Evolutionary conservation across 2,797 vertebrate species (phyloP), one percentile per base, ranked within the genome.

Genomic region (Alcedo quadribrachys): DNA sequence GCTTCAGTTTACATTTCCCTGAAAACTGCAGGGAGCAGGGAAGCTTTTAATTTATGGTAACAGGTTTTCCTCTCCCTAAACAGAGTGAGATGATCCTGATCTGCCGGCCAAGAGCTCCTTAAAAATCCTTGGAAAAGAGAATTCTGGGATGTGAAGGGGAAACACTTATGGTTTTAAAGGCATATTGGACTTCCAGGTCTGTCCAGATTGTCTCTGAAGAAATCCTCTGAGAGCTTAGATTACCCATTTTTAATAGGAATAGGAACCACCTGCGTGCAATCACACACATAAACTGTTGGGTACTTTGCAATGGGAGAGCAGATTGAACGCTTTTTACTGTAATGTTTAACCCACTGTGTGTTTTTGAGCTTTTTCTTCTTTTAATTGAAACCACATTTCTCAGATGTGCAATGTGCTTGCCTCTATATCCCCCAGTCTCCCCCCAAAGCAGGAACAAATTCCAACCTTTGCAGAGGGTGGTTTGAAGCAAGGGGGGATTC

Each of bases 201-300:
- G 85, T 42, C 79, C 68, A 43, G 87, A 77, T 87, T 63, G 48
- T 91, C 51, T 46, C 90, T 48, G 85, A 85, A 95, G 71, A 81
- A 69, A 58, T 48, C 95, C 92, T 6, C 55, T 1, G 68, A 70
- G 94, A 83, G 81, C 77, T 30, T 33, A 50, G 73, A 94, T 96
- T 87, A 67, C 87, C 66, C 74, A n/a, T 87, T 92, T 94, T 93
- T 95, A 66, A 89, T 94, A 82, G 1, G 93, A 96, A 96, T 94
- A 93, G 90, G 94, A 95, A 95, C 95, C 96, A 96, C 95, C 97
- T 97, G 97, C 80, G 96, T 86, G 94, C 89, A 85, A 81, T 96
- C 94, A 74, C 73, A 93, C 69, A 19, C 78, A 81, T n/a, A 65
- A 92, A 16, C 67, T 45, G 21, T 50, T 78, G 90, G 91, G 79